Percentiles rank a stretch among this genome's conserved stretches.
Conservation (phyloP, 2,888 invertebrate genomes). For the Steinernema scapterisci region DNA sequence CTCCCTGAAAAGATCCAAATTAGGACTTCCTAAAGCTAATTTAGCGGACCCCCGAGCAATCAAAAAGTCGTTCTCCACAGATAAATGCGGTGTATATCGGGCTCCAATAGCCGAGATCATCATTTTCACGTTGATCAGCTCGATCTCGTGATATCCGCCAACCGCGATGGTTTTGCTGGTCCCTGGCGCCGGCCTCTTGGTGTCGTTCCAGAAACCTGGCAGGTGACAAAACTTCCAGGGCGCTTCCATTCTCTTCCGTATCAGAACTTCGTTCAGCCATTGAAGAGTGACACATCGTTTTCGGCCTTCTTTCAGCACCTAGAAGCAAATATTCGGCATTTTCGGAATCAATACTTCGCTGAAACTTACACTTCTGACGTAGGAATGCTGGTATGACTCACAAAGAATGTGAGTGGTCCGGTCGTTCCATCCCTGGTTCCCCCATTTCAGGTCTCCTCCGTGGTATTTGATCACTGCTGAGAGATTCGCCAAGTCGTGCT, state of each 20-base stretch:
- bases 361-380: slow-evolving; percentile 31
- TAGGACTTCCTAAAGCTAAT: background rate
- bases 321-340: background rate
- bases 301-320: slow-evolving; percentile 27
- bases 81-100: slow-evolving; percentile 75
- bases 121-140: slow-evolving; percentile 79
- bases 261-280: slow-evolving; percentile 89
- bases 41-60: slow-evolving; percentile 70
- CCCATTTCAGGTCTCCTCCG: slow-evolving; percentile 23
- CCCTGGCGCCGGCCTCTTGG: slow-evolving; percentile 69
- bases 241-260: slow-evolving; percentile 82
- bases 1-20: slow-evolving; percentile 72
- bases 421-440: background rate
- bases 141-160: slow-evolving; percentile 87
- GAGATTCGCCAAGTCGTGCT: slow-evolving; percentile 13
- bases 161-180: slow-evolving; percentile 78
- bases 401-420: slow-evolving; percentile 8
- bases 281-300: slow-evolving; percentile 79
- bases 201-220: slow-evolving; percentile 72
- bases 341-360: no score
- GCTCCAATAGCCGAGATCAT: slow-evolving; percentile 87
- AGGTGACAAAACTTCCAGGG: slow-evolving; percentile 93
- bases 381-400: slow-evolving; percentile 33
- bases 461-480: slow-evolving; percentile 27
- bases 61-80: slow-evolving; percentile 71